Evolutionary conservation across 2,888 invertebrate species (phyloP), one percentile per base, ranked within the genome.

Genomic region (Amphimallon solstitiale): DNA sequence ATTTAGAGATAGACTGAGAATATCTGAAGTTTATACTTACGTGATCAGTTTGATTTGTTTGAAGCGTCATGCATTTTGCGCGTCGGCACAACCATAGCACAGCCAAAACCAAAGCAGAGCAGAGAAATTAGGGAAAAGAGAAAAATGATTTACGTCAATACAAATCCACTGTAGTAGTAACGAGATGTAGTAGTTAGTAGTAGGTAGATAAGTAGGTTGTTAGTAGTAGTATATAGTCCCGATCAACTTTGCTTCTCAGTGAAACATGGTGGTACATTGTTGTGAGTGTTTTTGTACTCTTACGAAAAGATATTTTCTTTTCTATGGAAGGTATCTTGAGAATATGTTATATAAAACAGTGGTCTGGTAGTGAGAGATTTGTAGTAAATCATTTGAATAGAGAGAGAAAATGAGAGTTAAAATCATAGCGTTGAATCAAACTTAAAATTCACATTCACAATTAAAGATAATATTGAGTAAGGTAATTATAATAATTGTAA

Each of bases 41-140:
- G 89, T 90, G 89, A 88, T 88, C 85, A 84, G 85, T 87, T 88
- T 86, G 80, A 80, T 83, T 83, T 86, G 85, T 87, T 88, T 87
- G 89, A 89, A 89, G 89, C 89, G 86, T 88, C 89, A 89, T 90
- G 89, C 89, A 82, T 81, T 38, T 59, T 59, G 56, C 56, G 88
- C 89, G 89, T 87, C 88, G 89, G 89, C 88, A 89, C 89, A 90
- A 90, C 90, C 90, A 90, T 89, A 79, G 89, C 89, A 90, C 89
- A 89, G 89, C 89, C 84, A 85, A 67, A 84, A 85, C 84, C 84
- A 86, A 91, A 91, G 90, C 90, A 90, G 90, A 90, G 90, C 90
- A 89, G 89, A 90, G 88, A 89, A 90, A 89, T 89, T 88, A 88
- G 88, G 84, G 84, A 89, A 89, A 88, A 89, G 88, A 88, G 87